Evolutionary conservation across 2,888 invertebrate genomes (phyloP), one percentile per base, ranked within the genome.

Genomic region (Dasypolia templi): DNA sequence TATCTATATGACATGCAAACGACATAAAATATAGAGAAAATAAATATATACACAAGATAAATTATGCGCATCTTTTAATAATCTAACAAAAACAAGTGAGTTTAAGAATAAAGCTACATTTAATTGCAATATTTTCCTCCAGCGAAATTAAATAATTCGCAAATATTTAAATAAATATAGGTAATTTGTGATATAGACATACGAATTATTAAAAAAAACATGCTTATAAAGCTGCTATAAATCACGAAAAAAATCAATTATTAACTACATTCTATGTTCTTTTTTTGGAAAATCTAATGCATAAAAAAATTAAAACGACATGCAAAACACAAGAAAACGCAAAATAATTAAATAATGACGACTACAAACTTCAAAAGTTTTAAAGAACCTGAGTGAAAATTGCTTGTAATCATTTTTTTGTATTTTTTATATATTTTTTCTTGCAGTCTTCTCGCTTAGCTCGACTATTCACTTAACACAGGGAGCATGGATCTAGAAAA

Each of bases 401-500:
- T 86, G 92, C 91, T 94, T 90, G 92, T 87, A 75, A 79, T 79
- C 0, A 39, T 75, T 89, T 91, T 92, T 91, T 87, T 88, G 55
- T 78, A 22, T 85, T 87, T 89, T 89, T 79, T 87, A n/a, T 77
- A 39, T 35, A 3, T 87, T 85, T 93, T 93, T 92, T 92, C 93
- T 94, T 94, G 95, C 96, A 96, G 96, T 95, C 96, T 95, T 96
- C 95, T 94, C 85, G 90, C 90, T 93, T 95, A 95, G 92, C 95
- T 95, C 93, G 96, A 93, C 97, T 97, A 98, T 97, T 98, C 98
- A 96, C 97, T 98, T 97, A 98, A 97, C 95, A 98, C 97, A 92
- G 98, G 98, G 96, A 98, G 97, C 97, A 98, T 97, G 96, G 98
- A 98, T 97, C 98, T 97, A 97, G 95, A 96, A 96, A 91, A 91